phyloP scores from a whole-genome alignment of 1,140 invertebrate genomes.

The Arion vulgaris region DNA sequence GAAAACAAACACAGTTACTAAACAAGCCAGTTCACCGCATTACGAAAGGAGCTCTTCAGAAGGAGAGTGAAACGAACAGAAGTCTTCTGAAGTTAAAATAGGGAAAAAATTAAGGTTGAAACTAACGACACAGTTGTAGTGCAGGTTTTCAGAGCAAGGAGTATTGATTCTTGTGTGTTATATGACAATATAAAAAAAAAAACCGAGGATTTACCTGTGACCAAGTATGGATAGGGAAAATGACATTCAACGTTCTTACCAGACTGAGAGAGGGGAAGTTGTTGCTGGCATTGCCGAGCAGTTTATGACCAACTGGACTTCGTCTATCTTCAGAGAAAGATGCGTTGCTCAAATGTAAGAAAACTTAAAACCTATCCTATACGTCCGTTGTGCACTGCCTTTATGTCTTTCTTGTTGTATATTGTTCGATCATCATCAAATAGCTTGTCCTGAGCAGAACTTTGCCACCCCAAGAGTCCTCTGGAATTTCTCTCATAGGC shows the following conservation, averaged over 20 bases:
- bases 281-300: slow-evolving; percentile 35
- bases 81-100: too few species aligned
- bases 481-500: too few species aligned
- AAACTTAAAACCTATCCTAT: too few species aligned
- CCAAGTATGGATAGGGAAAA: not conserved
- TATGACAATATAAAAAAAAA: not conserved
- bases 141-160: too few species aligned
- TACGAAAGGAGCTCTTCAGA: not conserved
- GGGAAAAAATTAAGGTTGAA: too few species aligned
- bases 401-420: not conserved
- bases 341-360: slow-evolving; percentile 44
- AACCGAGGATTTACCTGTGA: not conserved
- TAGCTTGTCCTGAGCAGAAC: too few species aligned
- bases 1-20: not conserved
- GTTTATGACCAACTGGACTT: slow-evolving; percentile 44
- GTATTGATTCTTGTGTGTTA: too few species aligned
- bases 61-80: not conserved
- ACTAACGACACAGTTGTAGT: too few species aligned
- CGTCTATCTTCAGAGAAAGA: slow-evolving; percentile 40
- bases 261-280: slow-evolving; percentile 7
- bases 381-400: too few species aligned
- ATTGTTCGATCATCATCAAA: too few species aligned
- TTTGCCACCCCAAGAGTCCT: too few species aligned
- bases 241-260: not conserved
- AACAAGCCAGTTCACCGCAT: too few species aligned